phyloP scores from a whole-genome alignment of 2,113 vertebrate species.

The Gymnorhina tibicen region DNA sequence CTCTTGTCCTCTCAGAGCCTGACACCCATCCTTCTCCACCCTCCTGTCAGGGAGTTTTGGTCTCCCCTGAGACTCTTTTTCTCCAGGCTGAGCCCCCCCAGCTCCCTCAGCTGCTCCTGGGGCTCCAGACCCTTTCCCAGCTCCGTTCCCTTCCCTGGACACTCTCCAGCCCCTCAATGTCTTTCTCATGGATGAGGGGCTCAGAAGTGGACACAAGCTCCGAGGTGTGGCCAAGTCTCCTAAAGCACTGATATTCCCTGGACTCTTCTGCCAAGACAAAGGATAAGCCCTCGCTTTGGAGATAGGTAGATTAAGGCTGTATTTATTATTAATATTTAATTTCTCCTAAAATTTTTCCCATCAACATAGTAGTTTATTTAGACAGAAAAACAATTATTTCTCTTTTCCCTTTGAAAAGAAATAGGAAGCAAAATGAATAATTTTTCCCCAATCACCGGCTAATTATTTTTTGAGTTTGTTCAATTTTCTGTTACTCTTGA shows the following conservation, averaged over 20 bases:
- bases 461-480: neutral
- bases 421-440: neutral
- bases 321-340: neutral
- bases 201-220: neutral
- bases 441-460: neutral
- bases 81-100: neutral
- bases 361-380: neutral
- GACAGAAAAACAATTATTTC: neutral
- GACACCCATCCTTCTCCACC: neutral
- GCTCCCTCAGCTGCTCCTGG: neutral
- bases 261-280: neutral
- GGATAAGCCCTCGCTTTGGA: neutral
- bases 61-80: neutral
- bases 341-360: neutral
- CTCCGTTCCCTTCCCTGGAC: neutral
- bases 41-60: neutral
- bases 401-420: neutral
- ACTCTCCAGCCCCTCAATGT: fast-evolving
- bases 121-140: neutral
- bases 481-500: neutral
- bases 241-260: neutral
- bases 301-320: neutral
- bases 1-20: neutral
- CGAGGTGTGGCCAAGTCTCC: fast-evolving
- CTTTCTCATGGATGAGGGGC: neutral